Conservation (phyloP, 2,797 vertebrate genomes). For the Xyrichtys novacula region DNA sequence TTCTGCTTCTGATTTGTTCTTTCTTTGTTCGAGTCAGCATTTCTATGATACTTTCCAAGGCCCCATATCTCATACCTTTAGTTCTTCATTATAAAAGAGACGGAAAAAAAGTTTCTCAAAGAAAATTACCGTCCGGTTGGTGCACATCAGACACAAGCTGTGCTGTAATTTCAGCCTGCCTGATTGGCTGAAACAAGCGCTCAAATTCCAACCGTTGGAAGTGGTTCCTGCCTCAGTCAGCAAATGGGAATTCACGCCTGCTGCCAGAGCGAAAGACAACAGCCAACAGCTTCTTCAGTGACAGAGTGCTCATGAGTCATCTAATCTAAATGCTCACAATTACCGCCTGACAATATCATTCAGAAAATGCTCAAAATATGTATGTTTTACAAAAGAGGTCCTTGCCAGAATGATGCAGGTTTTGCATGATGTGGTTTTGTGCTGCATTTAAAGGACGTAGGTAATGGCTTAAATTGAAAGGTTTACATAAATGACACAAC, state of each 20-base stretch:
- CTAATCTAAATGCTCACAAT: constrained; percentile 19
- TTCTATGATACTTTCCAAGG: constrained; percentile 1
- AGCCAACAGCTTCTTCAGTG: constrained; percentile 49
- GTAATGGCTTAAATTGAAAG: no score
- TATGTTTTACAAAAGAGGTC: not conserved
- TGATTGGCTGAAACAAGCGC: constrained; percentile 44
- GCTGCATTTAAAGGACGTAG: not conserved
- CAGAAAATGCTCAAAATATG: constrained; percentile 13
- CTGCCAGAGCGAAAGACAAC: constrained; percentile 46
- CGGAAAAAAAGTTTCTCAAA: not conserved
- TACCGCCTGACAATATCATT: constrained; percentile 7
- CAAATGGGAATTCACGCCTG: constrained; percentile 52
- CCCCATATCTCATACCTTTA: not conserved
- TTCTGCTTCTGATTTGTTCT: not conserved
- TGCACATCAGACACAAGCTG: constrained; percentile 27
- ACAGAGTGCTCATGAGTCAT: constrained; percentile 44
- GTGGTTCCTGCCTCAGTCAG: constrained; percentile 60
- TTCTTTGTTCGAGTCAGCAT: not conserved
- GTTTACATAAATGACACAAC: no score
- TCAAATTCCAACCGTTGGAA: constrained; percentile 51
- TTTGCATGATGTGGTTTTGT: not conserved
- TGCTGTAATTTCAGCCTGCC: constrained; percentile 28
- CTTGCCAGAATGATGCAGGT: not conserved
- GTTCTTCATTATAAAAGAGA: not conserved
- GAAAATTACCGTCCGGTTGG: constrained; percentile 17